phyloP scores from a whole-genome alignment of 2,797 vertebrate genomes.

The Argentina silus region DNA sequence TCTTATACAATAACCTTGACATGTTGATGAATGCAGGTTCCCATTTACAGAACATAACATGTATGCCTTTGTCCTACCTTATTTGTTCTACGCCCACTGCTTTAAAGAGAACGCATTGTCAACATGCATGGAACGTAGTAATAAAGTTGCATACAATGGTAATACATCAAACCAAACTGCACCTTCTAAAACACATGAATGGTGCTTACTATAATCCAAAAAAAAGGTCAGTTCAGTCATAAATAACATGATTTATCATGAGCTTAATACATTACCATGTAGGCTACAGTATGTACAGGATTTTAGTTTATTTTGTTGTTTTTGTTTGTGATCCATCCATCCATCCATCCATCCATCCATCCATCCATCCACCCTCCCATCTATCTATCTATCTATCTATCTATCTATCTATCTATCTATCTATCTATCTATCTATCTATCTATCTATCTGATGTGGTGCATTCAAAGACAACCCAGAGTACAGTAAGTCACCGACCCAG shows the following conservation, averaged over 20 bases:
- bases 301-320: too few species aligned
- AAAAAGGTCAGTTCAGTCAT: not conserved
- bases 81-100: not conserved
- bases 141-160: not conserved
- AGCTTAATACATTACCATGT: not conserved
- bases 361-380: too few species aligned
- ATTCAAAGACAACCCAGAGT: not conserved
- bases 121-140: not conserved
- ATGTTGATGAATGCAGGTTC: not conserved
- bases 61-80: not conserved
- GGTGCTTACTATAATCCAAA: not conserved
- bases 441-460: not conserved
- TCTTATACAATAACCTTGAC: too few species aligned
- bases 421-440: too few species aligned
- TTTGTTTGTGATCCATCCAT: too few species aligned
- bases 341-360: too few species aligned
- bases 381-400: too few species aligned
- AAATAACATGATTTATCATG: not conserved
- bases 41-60: not conserved
- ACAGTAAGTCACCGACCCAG: not conserved
- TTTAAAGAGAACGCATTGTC: not conserved
- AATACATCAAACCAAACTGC: not conserved
- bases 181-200: not conserved
- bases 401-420: too few species aligned
- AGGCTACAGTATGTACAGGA: not conserved